Evolutionary conservation across 2,113 vertebrate genomes (phyloP).

Genomic region (Pagrus major): DNA sequence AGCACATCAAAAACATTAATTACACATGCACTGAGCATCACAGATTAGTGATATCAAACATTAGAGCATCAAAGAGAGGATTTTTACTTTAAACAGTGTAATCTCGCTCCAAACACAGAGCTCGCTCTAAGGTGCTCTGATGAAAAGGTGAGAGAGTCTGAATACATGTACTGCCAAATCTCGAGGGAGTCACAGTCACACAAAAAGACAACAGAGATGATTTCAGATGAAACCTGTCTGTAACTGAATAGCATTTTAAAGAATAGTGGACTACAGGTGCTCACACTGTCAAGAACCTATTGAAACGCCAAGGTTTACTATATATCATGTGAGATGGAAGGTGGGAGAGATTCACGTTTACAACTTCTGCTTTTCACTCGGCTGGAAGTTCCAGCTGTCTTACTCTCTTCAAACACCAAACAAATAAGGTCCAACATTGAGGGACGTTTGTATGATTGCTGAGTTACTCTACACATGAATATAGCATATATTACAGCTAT

Average conservation of each 20-base stretch:
- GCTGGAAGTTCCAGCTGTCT: background rate
- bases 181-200: background rate
- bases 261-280: too few relatives aligned
- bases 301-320: background rate
- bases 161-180: background rate
- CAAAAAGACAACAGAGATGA: background rate
- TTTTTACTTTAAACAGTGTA: constrained; percentile 7
- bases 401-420: background rate
- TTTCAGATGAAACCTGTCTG: background rate
- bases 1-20: constrained; percentile 7
- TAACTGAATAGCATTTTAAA: background rate
- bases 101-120: background rate
- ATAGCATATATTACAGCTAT: too few relatives aligned
- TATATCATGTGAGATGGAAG: background rate
- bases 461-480: background rate
- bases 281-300: background rate
- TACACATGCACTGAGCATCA: constrained; percentile 10
- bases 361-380: background rate
- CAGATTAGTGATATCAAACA: background rate
- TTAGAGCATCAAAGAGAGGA: background rate
- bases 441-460: background rate
- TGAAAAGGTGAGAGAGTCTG: background rate
- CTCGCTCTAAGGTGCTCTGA: background rate
- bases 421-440: background rate
- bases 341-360: too few relatives aligned